These are phyloP conservation scores for Eulemur rubriventer DNA, from an alignment of 2,797 vertebrate species.

Conservation along the genomic window DNA sequence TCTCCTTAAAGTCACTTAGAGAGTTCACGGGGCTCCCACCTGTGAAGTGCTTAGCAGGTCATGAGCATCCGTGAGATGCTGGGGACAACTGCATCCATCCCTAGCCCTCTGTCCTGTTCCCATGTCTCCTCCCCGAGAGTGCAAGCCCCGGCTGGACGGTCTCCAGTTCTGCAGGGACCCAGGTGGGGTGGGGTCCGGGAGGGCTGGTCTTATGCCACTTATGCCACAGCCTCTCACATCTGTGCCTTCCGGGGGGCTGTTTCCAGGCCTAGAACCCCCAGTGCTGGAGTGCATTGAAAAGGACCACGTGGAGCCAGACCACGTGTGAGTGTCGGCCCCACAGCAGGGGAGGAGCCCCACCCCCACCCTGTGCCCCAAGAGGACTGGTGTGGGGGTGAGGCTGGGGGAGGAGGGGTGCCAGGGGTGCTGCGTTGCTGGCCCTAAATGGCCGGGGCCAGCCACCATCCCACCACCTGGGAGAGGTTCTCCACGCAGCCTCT, in stretches of 20 bases:
- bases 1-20: background rate
- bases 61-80: rapidly evolving
- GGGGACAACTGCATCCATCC: rapidly evolving
- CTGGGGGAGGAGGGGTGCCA: too few relatives aligned
- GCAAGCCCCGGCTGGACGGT: background rate
- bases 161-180: background rate
- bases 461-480: background rate
- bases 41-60: rapidly evolving
- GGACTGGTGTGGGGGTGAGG: background rate
- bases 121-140: rapidly evolving
- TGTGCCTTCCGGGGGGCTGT: constrained; percentile 79
- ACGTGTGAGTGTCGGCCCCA: constrained; percentile 85
- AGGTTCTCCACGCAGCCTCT: rapidly evolving
- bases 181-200: background rate
- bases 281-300: constrained; percentile 82
- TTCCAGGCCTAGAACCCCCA: constrained; percentile 81
- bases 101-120: background rate
- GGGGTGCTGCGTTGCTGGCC: rapidly evolving
- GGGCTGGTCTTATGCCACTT: background rate
- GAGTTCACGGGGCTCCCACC: rapidly evolving
- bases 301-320: constrained; percentile 84
- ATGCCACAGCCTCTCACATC: constrained; percentile 78
- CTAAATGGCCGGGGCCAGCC: background rate
- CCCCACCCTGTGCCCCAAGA: too few relatives aligned
- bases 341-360: background rate